phyloP scores from a whole-genome alignment of 1,140 invertebrate genomes.

The Drosophila obscura region DNA sequence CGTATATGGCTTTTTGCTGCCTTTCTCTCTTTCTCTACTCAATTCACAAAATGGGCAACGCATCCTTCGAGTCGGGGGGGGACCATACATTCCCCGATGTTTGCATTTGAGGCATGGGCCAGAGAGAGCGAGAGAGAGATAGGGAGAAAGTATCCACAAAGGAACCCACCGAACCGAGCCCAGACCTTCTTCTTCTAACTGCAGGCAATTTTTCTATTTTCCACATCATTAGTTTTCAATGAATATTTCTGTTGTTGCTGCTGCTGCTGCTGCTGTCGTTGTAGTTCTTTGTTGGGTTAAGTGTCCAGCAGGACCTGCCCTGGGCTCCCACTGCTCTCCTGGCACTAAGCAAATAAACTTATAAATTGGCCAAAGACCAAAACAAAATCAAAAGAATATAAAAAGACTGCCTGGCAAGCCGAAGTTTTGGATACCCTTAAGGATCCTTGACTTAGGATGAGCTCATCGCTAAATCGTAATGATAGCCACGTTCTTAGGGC shows the following conservation, averaged over 20 bases:
- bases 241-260: slow-evolving; percentile 62
- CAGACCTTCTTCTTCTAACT: slow-evolving; percentile 45
- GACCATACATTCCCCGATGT: slow-evolving; percentile 16
- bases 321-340: background rate
- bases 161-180: background rate
- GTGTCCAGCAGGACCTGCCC: slow-evolving; percentile 26
- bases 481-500: too few relatives aligned
- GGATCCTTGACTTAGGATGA: too few relatives aligned
- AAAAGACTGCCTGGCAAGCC: too few relatives aligned
- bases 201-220: slow-evolving; percentile 81
- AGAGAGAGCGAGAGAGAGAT: background rate
- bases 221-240: slow-evolving; percentile 81
- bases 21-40: background rate
- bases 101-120: slow-evolving; percentile 16
- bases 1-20: background rate
- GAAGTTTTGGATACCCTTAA: too few relatives aligned
- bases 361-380: slow-evolving; percentile 61
- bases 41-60: slow-evolving; percentile 40
- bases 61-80: slow-evolving; percentile 11
- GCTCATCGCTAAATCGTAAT: too few relatives aligned
- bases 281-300: slow-evolving; percentile 54
- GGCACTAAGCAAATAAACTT: slow-evolving; percentile 74
- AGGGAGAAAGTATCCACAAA: background rate
- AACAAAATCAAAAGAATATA: slow-evolving; percentile 24
- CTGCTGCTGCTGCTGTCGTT: slow-evolving; percentile 9